Base-by-base conservation (phyloP, 2,888 invertebrate genomes). In the Amphipyra berbera region DNA sequence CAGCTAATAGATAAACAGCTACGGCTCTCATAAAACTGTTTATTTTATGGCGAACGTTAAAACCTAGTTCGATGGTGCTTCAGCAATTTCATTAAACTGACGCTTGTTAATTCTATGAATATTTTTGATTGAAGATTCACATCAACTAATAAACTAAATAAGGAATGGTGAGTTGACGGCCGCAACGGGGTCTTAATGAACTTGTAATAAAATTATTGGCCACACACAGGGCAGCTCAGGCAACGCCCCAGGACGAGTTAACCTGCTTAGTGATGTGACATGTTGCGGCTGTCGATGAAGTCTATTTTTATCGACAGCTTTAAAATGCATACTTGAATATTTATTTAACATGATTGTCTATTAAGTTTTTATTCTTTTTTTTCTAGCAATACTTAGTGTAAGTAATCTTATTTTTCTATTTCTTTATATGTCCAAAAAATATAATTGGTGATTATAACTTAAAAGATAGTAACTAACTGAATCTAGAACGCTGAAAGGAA, bases 141-240 rank as follows among this genome's bases (percentile, higher is more conserved):
- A 76, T 61, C 63, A 70, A 79, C 67, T 73, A 82, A 82, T 80
- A 83, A 83, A 86, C 68, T 81, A 81, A 82, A 86, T 79, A 81
- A 78, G 82, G 77, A 84, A 85, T 83, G 78, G 82, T 79, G 79
- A 87, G 82, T 85, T 85, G 84, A 85, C 82, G 83, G 73, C 84
- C 88, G 83, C 88, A 87, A 88, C 84, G 84, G 85, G 85, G 84
- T 91, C 91, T 90, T 94, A 94, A 94, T 94, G 92, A 94, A 94
- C 90, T 91, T 90, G 93, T 94, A 94, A 94, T 94, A 93, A 93
- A 94, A 93, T 94, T 94, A 95, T 94, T 95, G 93, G 93, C 93
- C 91, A 91, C 93, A 93, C 90, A 93, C 90, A 89, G 93, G 87
- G 93, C 88, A 88, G 88, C 85, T 82, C 86, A 89, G 90, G 89